Percentiles rank a stretch among this genome's conserved stretches.
Evolutionary conservation across 2,797 vertebrate species (phyloP).

Genomic region (Odontamblyopus rebecca): DNA sequence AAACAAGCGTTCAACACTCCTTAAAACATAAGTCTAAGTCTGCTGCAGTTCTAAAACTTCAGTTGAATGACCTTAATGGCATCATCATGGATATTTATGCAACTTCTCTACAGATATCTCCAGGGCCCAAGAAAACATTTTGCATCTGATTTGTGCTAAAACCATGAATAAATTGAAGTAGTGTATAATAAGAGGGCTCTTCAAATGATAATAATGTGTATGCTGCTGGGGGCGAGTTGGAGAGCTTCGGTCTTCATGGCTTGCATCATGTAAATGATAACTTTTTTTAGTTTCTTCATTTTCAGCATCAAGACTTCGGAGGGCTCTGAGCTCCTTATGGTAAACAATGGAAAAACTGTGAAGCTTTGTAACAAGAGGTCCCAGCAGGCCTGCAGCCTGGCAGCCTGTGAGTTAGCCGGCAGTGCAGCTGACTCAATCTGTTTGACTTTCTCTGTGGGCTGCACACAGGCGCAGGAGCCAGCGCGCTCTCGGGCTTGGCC

Average conservation of each 20-base stretch:
- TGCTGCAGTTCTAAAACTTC: not conserved
- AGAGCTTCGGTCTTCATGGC: conserved; percentile 23
- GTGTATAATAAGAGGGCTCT: conserved; percentile 7
- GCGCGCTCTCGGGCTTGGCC: conserved; percentile 65
- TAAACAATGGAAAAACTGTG: conserved; percentile 51
- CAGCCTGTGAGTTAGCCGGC: conserved; percentile 64
- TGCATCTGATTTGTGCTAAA: conserved; percentile 6
- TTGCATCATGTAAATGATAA: conserved; percentile 17
- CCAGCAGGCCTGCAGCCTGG: conserved; percentile 53
- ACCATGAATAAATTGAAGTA: conserved; percentile 7
- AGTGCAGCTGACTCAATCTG: conserved; percentile 70
- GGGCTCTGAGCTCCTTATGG: conserved; percentile 45
- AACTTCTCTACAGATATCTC: conserved; percentile 7
- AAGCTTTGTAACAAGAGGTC: conserved; percentile 56
- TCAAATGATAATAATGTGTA: conserved; percentile 3
- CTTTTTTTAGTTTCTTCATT: conserved; percentile 13
- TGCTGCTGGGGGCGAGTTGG: conserved; percentile 11
- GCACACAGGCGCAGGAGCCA: conserved; percentile 63
- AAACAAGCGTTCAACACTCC: not conserved
- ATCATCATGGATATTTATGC: conserved; percentile 6
- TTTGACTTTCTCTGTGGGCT: conserved; percentile 72
- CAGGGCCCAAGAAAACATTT: conserved; percentile 17
- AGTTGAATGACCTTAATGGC: conserved; percentile 8
- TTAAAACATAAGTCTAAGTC: not conserved
- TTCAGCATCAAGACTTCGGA: conserved; percentile 17